Conservation (phyloP, 1,140 invertebrate species). For the Anagrus nilaparvatae region DNA sequence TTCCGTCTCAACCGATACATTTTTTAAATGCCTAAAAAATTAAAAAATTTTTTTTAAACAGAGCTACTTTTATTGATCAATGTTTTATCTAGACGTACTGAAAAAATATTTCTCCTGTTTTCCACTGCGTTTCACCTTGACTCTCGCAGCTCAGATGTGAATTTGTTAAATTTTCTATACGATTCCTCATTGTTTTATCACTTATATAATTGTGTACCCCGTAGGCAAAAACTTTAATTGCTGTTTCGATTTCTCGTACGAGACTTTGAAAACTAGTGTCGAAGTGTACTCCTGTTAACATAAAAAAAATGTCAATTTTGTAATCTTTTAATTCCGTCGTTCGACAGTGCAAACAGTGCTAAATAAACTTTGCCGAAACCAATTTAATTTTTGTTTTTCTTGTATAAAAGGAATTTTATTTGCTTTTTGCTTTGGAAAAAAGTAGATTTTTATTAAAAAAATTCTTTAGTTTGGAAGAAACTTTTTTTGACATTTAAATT, state of each 20-base stretch:
- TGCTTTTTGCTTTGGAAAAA: too few relatives aligned
- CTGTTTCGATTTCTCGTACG: conserved; percentile 77
- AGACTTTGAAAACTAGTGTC: conserved; percentile 73
- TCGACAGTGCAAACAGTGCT: too few relatives aligned
- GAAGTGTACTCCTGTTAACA: conserved; percentile 70
- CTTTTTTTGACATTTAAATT: too few relatives aligned
- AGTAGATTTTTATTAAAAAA: too few relatives aligned
- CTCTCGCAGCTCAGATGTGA: conserved; percentile 75
- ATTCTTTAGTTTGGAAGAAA: too few relatives aligned
- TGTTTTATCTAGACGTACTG: too few relatives aligned
- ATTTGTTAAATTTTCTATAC: conserved; percentile 59
- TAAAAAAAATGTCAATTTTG: conserved; percentile 13
- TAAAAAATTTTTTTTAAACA: too few relatives aligned
- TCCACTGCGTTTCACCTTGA: conserved; percentile 67
- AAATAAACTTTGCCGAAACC: too few relatives aligned
- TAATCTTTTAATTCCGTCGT: not conserved
- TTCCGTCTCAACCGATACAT: conserved; percentile 72
- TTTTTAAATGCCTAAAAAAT: conserved; percentile 63
- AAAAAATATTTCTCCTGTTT: conserved; percentile 60
- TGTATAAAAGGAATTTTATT: too few relatives aligned
- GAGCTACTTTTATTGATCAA: too few relatives aligned
- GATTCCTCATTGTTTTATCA: conserved; percentile 59
- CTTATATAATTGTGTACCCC: conserved; percentile 79
- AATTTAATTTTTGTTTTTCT: too few relatives aligned
- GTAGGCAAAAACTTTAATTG: conserved; percentile 82